Percentiles rank a stretch among this genome's conserved stretches.
Conservation (phyloP, 2,113 vertebrate species). For the Serilophus lunatus region DNA sequence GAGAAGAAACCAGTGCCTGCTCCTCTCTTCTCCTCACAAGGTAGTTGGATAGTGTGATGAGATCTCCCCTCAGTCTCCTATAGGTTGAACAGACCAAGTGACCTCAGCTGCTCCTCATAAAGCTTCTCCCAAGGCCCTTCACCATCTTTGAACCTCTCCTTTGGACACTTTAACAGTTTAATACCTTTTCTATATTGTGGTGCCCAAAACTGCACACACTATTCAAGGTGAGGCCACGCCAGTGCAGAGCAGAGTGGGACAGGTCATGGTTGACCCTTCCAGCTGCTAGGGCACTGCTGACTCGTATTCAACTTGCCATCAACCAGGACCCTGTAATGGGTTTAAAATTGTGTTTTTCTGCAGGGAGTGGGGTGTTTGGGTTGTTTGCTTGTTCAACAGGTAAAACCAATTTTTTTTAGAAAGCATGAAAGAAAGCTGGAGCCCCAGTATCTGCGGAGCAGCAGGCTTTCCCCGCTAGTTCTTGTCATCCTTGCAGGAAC, state of each 20-base stretch:
- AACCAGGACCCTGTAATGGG: no score
- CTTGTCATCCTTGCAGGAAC: no score
- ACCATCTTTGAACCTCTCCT: accelerated
- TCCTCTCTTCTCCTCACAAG: not conserved
- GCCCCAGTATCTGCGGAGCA: no score
- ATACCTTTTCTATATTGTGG: accelerated
- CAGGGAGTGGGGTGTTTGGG: no score
- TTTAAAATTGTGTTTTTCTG: no score
- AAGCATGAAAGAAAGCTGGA: no score
- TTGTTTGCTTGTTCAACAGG: no score
- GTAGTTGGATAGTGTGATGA: not conserved
- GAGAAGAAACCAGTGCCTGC: not conserved
- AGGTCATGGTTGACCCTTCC: not conserved
- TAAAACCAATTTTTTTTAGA: no score
- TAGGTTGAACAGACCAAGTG: not conserved
- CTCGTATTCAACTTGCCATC: accelerated
- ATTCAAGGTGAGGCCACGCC: accelerated
- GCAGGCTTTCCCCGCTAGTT: no score
- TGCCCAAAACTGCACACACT: accelerated
- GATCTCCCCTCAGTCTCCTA: not conserved
- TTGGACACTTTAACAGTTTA: accelerated
- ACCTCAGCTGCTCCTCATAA: not conserved
- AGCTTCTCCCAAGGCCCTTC: not conserved
- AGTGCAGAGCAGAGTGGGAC: not conserved
- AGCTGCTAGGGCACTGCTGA: not conserved